Evolutionary conservation across 2,113 vertebrate species (phyloP).

Genomic region (Lonchura striata): DNA sequence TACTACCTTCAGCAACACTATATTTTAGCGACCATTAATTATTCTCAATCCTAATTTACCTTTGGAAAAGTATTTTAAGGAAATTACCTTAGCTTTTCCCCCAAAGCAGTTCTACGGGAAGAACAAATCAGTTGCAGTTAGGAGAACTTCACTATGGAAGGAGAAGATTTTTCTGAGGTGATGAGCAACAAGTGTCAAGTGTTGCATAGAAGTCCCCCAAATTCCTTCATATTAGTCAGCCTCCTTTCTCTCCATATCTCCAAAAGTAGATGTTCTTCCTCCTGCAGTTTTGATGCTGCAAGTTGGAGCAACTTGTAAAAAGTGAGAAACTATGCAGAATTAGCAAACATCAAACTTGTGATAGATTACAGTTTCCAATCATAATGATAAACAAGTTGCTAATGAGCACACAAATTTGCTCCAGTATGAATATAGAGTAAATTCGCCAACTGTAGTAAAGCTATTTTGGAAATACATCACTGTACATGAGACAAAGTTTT

Average conservation of each 20-base stretch:
- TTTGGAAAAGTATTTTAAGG: not conserved
- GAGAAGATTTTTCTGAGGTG: not conserved
- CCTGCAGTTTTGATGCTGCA: not conserved
- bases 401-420: not conserved
- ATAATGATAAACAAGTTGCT: not conserved
- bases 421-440: not conserved
- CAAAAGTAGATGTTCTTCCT: not conserved
- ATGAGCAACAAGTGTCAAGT: not conserved
- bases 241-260: not conserved
- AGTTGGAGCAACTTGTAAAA: not conserved
- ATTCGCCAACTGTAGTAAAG: not conserved
- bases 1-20: not conserved
- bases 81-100: not conserved
- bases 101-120: not conserved
- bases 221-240: not conserved
- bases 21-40: not conserved
- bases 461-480: not conserved
- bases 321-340: not conserved
- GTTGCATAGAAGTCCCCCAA: not conserved
- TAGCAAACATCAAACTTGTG: not conserved
- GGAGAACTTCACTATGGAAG: rapidly evolving
- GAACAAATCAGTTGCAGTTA: not conserved
- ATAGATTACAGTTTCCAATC: not conserved
- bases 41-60: not conserved
- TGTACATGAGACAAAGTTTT: not conserved